Base-by-base conservation (phyloP, 2,888 invertebrate species). In the Myopa testacea region DNA sequence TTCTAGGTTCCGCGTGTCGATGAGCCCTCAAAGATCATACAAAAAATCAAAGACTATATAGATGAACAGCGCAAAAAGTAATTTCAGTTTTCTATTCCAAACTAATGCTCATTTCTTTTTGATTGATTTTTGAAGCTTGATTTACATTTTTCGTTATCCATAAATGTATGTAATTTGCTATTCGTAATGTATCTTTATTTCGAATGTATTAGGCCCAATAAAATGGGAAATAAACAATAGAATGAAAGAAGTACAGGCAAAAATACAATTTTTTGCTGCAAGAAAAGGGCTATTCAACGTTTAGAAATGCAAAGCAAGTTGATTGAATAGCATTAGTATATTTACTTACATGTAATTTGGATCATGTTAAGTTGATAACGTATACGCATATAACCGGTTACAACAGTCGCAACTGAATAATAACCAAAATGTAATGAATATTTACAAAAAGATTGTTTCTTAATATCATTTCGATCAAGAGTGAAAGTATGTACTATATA, bases 1-100 rank as follows among this genome's bases (percentile, higher is more conserved):
- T 90, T 91, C 77, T 89, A 97, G 96, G 91, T 96, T 81, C 96
- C 96, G 8, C 93, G 93, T 87, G 95, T 97, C 6, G 96, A 96
- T 89, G 95, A 96, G 83, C 97, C 97, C 4, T 89, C 90, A 79
- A 93, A 93, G 82, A 86, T 96, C 83, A 90, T 93, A 85, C 93
- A 93, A 81, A 94, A 93, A 88, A 87, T 94, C 65, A 93, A 93
- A 87, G 92, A 93, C 58, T 70, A 78, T 6, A 81, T 94, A 37
- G 94, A 95, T 12, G 85, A 87, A 19, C 84, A 85, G 78, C 86
- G 86, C 81, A 91, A 92, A 80, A 93, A 95, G 90, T 87, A 88
- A 87, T 78, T 69, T 67, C 40, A 45, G 45, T 45, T 73, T n/a
- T 14, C 16, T 62, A 60, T 10, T 26, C 26, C 26, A 26, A n/a